Base-by-base conservation (phyloP, 1,140 invertebrate species). In the Prorops nasuta region DNA sequence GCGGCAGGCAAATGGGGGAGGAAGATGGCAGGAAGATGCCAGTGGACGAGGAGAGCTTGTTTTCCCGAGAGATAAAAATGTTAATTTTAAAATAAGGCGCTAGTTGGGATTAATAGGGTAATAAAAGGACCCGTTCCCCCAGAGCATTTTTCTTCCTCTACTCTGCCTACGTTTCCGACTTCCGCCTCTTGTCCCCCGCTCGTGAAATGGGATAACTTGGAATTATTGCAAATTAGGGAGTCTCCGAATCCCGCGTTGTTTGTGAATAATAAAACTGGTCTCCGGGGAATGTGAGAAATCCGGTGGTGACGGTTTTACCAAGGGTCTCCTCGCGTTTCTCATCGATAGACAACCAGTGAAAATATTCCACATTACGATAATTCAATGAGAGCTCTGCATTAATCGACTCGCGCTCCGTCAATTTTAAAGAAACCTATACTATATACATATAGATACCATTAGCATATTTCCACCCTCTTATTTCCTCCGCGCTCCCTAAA, bases 1-100 rank as follows among this genome's bases (percentile, higher is more conserved):
- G n/a, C n/a, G n/a, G n/a, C n/a, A n/a, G n/a, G n/a, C n/a, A n/a
- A n/a, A n/a, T n/a, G n/a, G n/a, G n/a, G n/a, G n/a, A n/a, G n/a
- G n/a, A n/a, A 52, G 44, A 34, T 45, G 31, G 44, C 17, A 32
- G 49, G 45, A 24, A 34, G 34, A 40, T 45, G 49, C 40, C 55
- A 51, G 48, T 50, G 57, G 51, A 49, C 36, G 54, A 49, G 57
- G 58, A 54, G 54, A 65, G 64, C 62, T 69, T 71, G 69, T 72
- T 69, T 66, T 68, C 61, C 58, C 51, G 37, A 49, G 58, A 67
- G 62, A 74, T 74, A 71, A 72, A 74, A 72, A 71, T 74, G 71
- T 72, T 74, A 72, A 74, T 71, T 71, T 71, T 69, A 72, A 74
- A 74, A 72, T 71, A 72, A 72, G 66, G 68, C 58, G 63, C 70